Conservation (phyloP, 2,797 vertebrate species). For the Meriones psammophilus region DNA sequence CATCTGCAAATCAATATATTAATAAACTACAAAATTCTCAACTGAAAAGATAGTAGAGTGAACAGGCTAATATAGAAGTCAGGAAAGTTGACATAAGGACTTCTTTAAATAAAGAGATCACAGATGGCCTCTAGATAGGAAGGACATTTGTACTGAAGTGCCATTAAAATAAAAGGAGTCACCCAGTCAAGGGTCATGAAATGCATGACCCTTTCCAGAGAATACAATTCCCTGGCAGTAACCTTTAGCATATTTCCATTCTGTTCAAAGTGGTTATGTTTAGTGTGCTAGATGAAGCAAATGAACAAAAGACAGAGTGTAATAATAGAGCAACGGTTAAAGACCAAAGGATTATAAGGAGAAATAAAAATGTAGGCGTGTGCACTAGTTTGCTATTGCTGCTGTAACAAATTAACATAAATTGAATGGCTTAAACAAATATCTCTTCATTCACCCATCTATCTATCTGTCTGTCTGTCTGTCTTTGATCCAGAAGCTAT, state of each 20-base stretch:
- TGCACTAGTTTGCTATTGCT: not conserved
- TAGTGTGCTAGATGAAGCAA: not conserved
- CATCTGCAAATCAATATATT: not conserved
- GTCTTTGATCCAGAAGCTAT: not conserved
- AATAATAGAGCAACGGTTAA: slow-evolving; percentile 20
- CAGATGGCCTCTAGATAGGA: not conserved
- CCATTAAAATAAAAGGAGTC: not conserved
- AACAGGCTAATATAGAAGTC: not conserved
- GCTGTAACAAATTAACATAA: not conserved
- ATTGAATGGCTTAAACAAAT: not conserved
- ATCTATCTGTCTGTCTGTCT: no score
- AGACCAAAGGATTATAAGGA: slow-evolving; percentile 1
- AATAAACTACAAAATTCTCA: not conserved
- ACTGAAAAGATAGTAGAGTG: not conserved
- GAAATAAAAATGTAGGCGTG: not conserved
- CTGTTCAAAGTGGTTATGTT: not conserved
- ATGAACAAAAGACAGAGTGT: not conserved
- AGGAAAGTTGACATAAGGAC: not conserved
- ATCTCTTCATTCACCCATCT: not conserved
- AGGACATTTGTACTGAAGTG: not conserved
- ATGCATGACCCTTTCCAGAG: not conserved
- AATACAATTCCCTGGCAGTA: not conserved
- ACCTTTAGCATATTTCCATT: not conserved
- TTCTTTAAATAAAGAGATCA: not conserved
- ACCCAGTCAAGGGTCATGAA: not conserved